phyloP scores from a whole-genome alignment of 1,140 invertebrate genomes.

The Yoshiicerus persimilis region DNA sequence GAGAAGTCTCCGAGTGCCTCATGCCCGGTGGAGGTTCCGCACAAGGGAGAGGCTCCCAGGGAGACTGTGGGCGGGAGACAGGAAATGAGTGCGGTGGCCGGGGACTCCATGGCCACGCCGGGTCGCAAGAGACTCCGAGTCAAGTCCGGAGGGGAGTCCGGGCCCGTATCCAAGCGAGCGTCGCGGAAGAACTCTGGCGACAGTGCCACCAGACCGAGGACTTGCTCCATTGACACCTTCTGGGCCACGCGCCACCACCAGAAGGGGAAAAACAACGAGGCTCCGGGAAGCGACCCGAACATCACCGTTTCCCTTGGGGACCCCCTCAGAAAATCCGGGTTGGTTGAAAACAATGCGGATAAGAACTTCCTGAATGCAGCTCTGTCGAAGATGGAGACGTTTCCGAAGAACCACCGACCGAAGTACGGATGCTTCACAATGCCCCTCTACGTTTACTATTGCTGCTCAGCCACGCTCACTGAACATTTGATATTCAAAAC shows the following conservation, averaged over 20 bases:
- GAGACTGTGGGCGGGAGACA: neutral
- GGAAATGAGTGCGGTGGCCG: neutral
- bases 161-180: conserved; percentile 35
- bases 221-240: conserved; percentile 44
- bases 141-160: conserved; percentile 46
- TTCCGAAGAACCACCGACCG: conserved; percentile 43
- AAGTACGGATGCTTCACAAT: conserved; percentile 54
- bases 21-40: neutral
- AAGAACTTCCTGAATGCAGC: neutral
- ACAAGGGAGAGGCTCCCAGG: neutral
- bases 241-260: neutral
- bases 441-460: conserved; percentile 72
- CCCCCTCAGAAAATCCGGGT: neutral
- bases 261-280: neutral
- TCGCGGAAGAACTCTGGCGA: conserved; percentile 34
- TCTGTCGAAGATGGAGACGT: neutral
- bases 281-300: neutral
- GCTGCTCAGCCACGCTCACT: conserved; percentile 63
- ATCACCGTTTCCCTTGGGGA: neutral
- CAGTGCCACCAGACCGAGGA: conserved; percentile 32
- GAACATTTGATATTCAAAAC: conserved; percentile 48
- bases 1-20: neutral
- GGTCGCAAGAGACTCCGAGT: conserved; percentile 38
- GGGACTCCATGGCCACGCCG: neutral
- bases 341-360: neutral